A percentile compares a stretch with the other conserved stretches of the same genome.
Conservation (phyloP, 2,113 vertebrate genomes). For the Zosterops borbonicus region DNA sequence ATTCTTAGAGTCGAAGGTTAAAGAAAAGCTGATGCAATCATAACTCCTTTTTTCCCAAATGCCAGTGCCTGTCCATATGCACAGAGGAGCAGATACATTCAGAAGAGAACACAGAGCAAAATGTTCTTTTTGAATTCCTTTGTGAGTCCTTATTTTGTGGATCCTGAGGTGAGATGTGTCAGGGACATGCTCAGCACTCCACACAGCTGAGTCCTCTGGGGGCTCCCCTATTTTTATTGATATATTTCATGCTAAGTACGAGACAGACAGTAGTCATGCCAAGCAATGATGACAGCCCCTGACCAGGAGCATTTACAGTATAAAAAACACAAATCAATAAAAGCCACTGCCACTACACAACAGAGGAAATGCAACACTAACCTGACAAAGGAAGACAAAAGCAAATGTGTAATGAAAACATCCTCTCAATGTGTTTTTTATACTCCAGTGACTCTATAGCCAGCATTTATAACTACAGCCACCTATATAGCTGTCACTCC, state of each 20-base stretch:
- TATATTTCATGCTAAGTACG: constrained; percentile 27
- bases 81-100: background rate
- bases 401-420: constrained; percentile 47
- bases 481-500: constrained; percentile 44
- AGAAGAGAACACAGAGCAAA: background rate
- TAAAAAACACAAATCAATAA: constrained; percentile 45
- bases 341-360: background rate
- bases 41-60: background rate
- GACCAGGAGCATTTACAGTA: constrained; percentile 23
- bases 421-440: constrained; percentile 29
- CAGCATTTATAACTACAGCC: constrained; percentile 37
- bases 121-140: background rate
- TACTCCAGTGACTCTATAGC: constrained; percentile 38
- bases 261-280: background rate
- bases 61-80: background rate
- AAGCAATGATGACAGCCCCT: constrained; percentile 19
- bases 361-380: constrained; percentile 32
- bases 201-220: background rate
- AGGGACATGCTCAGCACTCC: background rate
- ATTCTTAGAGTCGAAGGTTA: background rate
- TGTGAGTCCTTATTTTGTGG: background rate
- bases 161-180: constrained; percentile 6
- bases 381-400: constrained; percentile 54
- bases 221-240: background rate
- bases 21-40: background rate